Evolutionary conservation across 1,140 invertebrate species (phyloP).

Genomic region (Drosophila sulfurigaster): DNA sequence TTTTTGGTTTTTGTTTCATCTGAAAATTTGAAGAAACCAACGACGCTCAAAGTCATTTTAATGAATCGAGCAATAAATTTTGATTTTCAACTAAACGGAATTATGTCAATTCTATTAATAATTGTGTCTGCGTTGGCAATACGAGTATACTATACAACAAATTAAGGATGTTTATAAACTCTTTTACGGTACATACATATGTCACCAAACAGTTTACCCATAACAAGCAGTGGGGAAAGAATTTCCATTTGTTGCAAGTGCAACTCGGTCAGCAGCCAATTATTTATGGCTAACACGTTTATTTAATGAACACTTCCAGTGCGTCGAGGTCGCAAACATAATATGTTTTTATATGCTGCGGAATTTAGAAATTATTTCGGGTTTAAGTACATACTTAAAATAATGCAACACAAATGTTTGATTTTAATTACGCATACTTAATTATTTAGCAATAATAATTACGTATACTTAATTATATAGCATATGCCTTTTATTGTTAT

Average conservation of each 20-base stretch:
- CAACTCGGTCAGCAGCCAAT: background rate
- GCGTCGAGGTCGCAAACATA: slow-evolving; percentile 24
- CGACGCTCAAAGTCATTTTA: slow-evolving; percentile 60
- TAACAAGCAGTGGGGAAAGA: background rate
- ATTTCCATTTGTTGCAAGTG: background rate
- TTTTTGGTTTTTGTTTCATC: slow-evolving; percentile 40
- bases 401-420: background rate
- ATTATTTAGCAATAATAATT: background rate
- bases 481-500: no score
- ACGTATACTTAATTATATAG: background rate
- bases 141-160: slow-evolving; percentile 39
- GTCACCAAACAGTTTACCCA: slow-evolving; percentile 25
- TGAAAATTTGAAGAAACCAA: slow-evolving; percentile 43
- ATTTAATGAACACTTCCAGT: slow-evolving; percentile 34
- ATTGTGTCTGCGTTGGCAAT: slow-evolving; percentile 19
- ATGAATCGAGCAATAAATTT: slow-evolving; percentile 67
- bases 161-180: slow-evolving; percentile 71
- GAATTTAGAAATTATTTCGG: background rate
- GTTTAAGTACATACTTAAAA: slow-evolving; percentile 1
- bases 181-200: slow-evolving; percentile 19
- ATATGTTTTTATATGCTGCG: slow-evolving; percentile 24
- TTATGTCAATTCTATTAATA: slow-evolving; percentile 82
- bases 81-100: slow-evolving; percentile 63
- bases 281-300: slow-evolving; percentile 10
- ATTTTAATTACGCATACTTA: background rate